Percentiles rank a stretch among this genome's conserved stretches.
Conservation (phyloP, 2,113 vertebrate species). For the Pandion haliaetus region DNA sequence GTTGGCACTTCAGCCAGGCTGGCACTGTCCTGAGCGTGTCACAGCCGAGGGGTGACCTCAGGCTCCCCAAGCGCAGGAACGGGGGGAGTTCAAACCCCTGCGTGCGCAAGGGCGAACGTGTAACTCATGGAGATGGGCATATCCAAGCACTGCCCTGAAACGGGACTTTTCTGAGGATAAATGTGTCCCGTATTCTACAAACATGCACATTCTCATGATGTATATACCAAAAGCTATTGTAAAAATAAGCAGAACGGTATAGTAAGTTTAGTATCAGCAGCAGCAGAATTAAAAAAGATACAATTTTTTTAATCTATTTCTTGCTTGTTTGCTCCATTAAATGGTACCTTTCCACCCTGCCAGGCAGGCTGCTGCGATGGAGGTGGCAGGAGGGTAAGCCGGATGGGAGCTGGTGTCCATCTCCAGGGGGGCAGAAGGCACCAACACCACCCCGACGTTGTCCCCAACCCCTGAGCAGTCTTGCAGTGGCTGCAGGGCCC, state of each 20-base stretch:
- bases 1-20: background rate
- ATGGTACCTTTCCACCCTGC: background rate
- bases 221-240: background rate
- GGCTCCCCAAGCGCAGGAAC: background rate
- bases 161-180: background rate
- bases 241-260: background rate
- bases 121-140: background rate
- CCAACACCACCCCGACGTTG: fast-evolving
- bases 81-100: background rate
- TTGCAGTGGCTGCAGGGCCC: background rate
- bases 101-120: fast-evolving
- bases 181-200: background rate
- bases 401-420: background rate
- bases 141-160: background rate
- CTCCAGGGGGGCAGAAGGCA: background rate
- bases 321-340: background rate
- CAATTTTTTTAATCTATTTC: background rate
- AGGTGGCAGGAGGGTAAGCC: background rate
- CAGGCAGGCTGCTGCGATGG: background rate
- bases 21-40: background rate
- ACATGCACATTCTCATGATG: background rate
- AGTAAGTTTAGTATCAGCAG: background rate
- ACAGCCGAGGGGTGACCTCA: background rate
- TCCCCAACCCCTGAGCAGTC: background rate
- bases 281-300: background rate